phyloP scores from a whole-genome alignment of 2,113 vertebrate genomes.

The Zingel zingel region DNA sequence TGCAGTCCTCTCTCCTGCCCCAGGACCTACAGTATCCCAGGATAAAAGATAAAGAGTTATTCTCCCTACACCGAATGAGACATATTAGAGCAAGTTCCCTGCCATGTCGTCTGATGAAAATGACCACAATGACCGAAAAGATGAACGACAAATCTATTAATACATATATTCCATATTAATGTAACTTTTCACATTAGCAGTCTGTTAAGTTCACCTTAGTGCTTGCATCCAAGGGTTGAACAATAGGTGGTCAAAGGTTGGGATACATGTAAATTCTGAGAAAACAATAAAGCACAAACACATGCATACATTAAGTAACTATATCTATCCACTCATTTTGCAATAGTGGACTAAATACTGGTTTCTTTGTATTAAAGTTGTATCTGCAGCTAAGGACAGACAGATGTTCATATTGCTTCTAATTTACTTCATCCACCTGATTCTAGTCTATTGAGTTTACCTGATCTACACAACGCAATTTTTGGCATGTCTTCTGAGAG shows the following conservation, averaged over 20 bases:
- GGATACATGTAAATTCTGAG: background rate
- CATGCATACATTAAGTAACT: background rate
- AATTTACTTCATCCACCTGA: background rate
- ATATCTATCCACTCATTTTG: background rate
- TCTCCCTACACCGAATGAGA: slow-evolving; percentile 1
- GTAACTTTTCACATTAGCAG: background rate
- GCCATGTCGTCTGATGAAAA: background rate
- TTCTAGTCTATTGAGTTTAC: background rate
- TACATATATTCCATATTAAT: background rate
- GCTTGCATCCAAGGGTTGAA: too few species aligned
- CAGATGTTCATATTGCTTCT: background rate
- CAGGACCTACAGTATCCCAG: slow-evolving; percentile 8
- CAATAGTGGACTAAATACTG: background rate
- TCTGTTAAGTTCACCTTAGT: background rate
- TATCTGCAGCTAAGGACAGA: background rate
- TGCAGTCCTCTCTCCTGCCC: slow-evolving; percentile 15
- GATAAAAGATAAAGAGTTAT: slow-evolving; percentile 29
- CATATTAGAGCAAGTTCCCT: background rate
- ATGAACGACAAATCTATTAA: background rate
- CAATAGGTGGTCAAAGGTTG: background rate
- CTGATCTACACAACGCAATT: background rate
- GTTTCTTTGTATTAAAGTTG: background rate
- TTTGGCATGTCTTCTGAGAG: background rate
- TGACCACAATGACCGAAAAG: background rate
- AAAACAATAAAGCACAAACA: background rate